A percentile compares a stretch with the other conserved stretches of the same genome.
Evolutionary conservation across 2,888 invertebrate species (phyloP).

Genomic region (Drosophila colorata): DNA sequence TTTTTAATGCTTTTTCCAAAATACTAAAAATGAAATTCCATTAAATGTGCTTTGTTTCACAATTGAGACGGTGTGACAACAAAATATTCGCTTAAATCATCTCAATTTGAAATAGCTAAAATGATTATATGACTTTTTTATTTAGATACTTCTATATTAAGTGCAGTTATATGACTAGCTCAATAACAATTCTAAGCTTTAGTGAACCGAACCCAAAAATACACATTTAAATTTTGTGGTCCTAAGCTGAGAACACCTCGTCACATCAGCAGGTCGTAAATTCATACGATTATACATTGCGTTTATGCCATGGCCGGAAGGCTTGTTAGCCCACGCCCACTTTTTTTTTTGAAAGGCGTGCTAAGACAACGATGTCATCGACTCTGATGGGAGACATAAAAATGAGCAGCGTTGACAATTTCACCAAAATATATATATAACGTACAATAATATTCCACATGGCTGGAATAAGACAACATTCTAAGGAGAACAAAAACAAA

Average conservation of each 20-base stretch:
- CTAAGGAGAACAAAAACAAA: constrained; percentile 28
- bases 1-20: too few species aligned
- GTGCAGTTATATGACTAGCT: too few species aligned
- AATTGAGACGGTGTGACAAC: too few species aligned
- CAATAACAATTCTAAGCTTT: too few species aligned
- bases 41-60: too few species aligned
- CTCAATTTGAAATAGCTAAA: too few species aligned
- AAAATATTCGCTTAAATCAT: too few species aligned
- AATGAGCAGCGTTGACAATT: constrained; percentile 52
- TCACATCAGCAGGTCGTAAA: constrained; percentile 49
- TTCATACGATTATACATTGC: constrained; percentile 17
- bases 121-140: too few species aligned
- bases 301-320: constrained; percentile 29
- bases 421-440: constrained; percentile 36
- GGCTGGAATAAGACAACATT: constrained; percentile 32
- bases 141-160: too few species aligned
- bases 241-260: constrained; percentile 10
- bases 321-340: constrained; percentile 9
- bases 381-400: constrained; percentile 45
- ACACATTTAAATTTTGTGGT: constrained; percentile 1
- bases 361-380: constrained; percentile 47
- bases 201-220: not conserved
- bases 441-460: constrained; percentile 40
- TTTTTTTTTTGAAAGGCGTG: constrained; percentile 29
- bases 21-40: too few species aligned